Base-by-base conservation (phyloP, 2,888 invertebrate genomes). In the Macrosoma leucophasiata region DNA sequence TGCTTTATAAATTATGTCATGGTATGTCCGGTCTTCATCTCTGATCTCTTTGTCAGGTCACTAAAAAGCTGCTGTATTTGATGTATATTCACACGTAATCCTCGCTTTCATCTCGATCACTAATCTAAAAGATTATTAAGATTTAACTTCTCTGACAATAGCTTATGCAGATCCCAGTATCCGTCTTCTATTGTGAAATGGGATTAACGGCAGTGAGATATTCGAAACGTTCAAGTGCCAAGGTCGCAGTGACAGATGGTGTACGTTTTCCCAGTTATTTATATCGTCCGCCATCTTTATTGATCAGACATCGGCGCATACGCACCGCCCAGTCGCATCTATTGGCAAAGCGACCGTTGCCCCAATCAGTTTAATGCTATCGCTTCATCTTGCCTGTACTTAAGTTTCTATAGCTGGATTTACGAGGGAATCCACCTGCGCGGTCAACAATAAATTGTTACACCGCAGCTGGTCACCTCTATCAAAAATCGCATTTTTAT, bases 401-500 rank as follows among this genome's bases (percentile, higher is more conserved):
- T 26, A 30, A n/a, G n/a, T n/a, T n/a, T n/a, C n/a, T n/a, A n/a
- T n/a, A n/a, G n/a, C n/a, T n/a, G n/a, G n/a, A 53, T 60, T 57
- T 49, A 58, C 36, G 47, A 46, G 24, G 25, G 31, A 12, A 36
- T 45, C 57, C 69, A 70, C 70, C 71, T 75, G 72, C 44, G 61
- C 42, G 39, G 45, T 39, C 32, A 58, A 76, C 75, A 77, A 76
- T 74, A 77, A 76, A 72, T 74, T 52, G 57, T 56, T 51, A 55
- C 45, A 36, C 28, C 55, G 35, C 78, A 76, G 62, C 72, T 78
- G 78, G 65, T 58, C 55, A 55, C 55, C 54, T 65, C 59, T 52
- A 72, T 78, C 74, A 74, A 74, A 74, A 71, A 70, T 67, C 69
- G 48, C 62, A 64, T 71, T 77, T 81, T 79, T 77, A 77, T 62